Base-by-base conservation (phyloP, 2,797 vertebrate genomes). In the Taenioides sp. region DNA sequence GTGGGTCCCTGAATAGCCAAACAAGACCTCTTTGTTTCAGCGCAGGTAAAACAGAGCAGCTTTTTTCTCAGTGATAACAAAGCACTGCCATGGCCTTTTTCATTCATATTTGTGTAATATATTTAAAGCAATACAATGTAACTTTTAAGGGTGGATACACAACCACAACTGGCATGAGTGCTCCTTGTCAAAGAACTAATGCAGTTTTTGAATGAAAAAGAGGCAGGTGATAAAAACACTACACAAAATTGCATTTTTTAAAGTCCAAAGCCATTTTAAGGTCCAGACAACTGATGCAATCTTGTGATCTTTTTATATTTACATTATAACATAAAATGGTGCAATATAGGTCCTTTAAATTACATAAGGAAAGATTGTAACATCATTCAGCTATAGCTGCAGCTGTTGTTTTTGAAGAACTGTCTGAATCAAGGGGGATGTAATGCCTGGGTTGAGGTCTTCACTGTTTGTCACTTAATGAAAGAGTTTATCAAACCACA, bases 21-120 rank as follows among this genome's bases (percentile, higher is more conserved):
- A 80, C 71, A 67, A 72, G 34, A 60, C 14, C 55, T 50, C 70
- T 78, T 82, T 85, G 75, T 77, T 64, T 76, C 71, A 25, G 60
- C 49, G 22, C 76, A 80, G 76, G 73, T 81, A 70, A 84, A 78
- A 69, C 43, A 66, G 57, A 59, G 57, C 49, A 9, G 25, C 18
- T 49, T 65, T n/a, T 66, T 70, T 75, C 65, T 65, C 34, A 9
- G 4, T 0, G n/a, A 72, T 20, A 40, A 80, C 64, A 79, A 76
- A 50, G 18, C 60, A 40, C 58, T n/a, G 11, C 2, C 0, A 9
- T 71, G 82, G 64, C 82, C 82, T 83, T 75, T 76, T 75, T 76
- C 34, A 43, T 76, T 79, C 65, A 67, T 64, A 22, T 64, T 70
- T 50, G n/a, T 59, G 54, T 34, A 22, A 10, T 22, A 31, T 28